Evolutionary conservation across 2,113 vertebrate species (phyloP).

Genomic region (Crypturellus undulatus): DNA sequence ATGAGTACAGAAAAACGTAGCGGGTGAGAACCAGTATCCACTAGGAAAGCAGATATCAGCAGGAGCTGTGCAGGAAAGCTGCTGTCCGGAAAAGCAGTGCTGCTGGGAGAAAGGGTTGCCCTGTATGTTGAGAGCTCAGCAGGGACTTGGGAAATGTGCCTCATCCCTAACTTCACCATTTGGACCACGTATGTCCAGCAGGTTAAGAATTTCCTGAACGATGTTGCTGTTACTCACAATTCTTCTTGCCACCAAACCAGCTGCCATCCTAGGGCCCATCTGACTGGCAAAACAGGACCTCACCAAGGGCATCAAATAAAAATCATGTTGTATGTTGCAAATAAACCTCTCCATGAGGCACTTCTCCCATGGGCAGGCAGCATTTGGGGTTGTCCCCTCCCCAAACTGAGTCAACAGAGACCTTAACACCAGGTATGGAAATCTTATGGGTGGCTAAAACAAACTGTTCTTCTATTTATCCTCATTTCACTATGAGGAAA

Average conservation of each 20-base stretch:
- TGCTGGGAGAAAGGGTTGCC: background rate
- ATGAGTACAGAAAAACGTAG: background rate
- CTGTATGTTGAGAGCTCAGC: background rate
- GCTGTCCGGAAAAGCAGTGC: background rate
- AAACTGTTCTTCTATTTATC: background rate
- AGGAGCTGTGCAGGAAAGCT: background rate
- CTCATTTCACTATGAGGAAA: background rate
- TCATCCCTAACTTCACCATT: background rate
- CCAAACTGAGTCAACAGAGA: background rate
- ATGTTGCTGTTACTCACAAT: background rate
- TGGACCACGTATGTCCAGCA: background rate
- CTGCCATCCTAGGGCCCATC: background rate
- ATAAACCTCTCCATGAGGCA: background rate
- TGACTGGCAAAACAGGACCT: background rate
- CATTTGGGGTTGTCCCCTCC: background rate
- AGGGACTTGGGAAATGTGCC: accelerated
- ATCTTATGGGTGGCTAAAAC: background rate
- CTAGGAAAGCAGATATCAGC: background rate
- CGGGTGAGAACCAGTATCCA: background rate
- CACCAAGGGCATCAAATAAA: background rate
- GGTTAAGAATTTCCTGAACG: background rate
- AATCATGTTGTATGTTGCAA: background rate
- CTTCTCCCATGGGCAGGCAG: background rate
- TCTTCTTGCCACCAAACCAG: background rate
- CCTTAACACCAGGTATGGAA: background rate